Evolutionary conservation across 2,113 vertebrate genomes (phyloP).

Genomic region (Felis chaus): DNA sequence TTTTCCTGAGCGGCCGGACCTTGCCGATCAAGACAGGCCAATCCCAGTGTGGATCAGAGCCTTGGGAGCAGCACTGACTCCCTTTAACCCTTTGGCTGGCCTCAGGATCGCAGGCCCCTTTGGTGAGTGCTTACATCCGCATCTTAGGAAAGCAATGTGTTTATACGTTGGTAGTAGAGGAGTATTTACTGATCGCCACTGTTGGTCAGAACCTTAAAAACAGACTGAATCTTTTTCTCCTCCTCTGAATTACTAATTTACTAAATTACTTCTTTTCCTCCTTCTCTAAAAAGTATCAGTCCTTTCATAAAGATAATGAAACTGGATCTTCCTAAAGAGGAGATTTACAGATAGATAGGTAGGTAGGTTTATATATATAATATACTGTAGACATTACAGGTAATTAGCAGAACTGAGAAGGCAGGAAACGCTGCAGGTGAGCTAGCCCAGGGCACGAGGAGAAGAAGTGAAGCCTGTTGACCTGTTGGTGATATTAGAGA

Average conservation of each 20-base stretch:
- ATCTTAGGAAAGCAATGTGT: background rate
- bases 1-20: conserved; percentile 91
- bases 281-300: background rate
- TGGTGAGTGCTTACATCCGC: conserved; percentile 85
- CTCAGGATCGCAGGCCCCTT: conserved; percentile 95
- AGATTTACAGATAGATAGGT: background rate
- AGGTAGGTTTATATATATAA: no score
- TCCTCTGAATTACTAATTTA: background rate
- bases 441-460: background rate
- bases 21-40: conserved; percentile 88
- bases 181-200: background rate
- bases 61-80: conserved; percentile 92
- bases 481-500: background rate
- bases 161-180: no score
- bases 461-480: background rate
- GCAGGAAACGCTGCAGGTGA: background rate
- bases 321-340: background rate
- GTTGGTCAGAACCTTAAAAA: background rate
- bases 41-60: conserved; percentile 97
- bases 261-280: background rate
- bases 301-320: background rate
- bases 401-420: background rate
- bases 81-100: conserved; percentile 96
- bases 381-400: background rate
- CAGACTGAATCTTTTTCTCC: background rate